These are phyloP conservation scores for Parnassius mnemosyne DNA, from an alignment of 2,888 invertebrate genomes.

Conservation along the genomic window DNA sequence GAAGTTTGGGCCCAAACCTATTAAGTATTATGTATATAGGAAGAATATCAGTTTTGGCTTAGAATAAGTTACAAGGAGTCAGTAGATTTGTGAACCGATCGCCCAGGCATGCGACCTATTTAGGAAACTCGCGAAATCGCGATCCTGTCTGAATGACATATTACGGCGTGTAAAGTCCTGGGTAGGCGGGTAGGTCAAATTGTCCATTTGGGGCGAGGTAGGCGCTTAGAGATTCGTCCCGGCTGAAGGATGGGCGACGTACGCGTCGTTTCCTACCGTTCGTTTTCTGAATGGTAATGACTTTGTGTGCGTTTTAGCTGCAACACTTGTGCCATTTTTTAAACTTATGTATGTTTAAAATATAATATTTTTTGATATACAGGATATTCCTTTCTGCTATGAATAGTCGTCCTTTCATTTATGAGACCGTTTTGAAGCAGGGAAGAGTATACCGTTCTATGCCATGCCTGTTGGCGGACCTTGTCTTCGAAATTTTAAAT, in stretches of 20 bases:
- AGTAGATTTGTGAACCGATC: neutral
- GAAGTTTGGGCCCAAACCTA: no score
- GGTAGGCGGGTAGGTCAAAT: slow-evolving; percentile 4
- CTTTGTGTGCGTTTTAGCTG: slow-evolving; percentile 29
- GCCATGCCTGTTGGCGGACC: no score
- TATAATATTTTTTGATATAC: no score
- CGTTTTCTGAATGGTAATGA: slow-evolving; percentile 44
- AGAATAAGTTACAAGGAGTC: no score
- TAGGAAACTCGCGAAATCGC: neutral
- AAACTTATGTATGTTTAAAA: no score
- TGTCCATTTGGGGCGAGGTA: slow-evolving; percentile 25
- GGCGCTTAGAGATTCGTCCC: slow-evolving; percentile 37
- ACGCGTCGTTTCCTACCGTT: slow-evolving; percentile 44
- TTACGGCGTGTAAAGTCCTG: neutral
- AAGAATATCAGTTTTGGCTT: no score
- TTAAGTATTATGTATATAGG: no score
- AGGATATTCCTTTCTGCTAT: no score
- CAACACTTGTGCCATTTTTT: neutral
- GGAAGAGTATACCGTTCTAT: no score
- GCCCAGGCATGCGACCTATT: neutral
- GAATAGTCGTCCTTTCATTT: no score
- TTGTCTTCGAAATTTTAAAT: no score
- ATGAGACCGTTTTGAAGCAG: no score
- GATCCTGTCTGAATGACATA: slow-evolving; percentile 7
- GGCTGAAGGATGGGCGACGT: slow-evolving; percentile 51